phyloP scores from a whole-genome alignment of 64 coral and sea anemone genomes.

The Astreopora myriophthalma region DNA sequence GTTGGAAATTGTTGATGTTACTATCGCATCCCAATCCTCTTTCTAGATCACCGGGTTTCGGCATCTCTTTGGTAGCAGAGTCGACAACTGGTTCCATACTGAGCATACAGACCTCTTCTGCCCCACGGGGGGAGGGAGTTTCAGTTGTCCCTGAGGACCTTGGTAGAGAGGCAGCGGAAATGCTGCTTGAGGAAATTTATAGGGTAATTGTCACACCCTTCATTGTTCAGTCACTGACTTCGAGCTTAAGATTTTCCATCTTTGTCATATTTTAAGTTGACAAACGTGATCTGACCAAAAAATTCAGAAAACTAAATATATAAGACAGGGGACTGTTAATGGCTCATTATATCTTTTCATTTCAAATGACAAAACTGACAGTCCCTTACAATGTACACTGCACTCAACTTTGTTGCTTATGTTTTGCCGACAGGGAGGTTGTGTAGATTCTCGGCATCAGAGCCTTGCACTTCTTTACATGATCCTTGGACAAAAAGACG shows the following conservation, averaged over 20 bases:
- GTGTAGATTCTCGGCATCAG: conserved; percentile 97
- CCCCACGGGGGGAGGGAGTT: conserved; percentile 60
- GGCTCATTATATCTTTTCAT: too few species aligned
- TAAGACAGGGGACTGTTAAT: too few species aligned
- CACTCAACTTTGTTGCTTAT: not conserved
- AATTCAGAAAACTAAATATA: too few species aligned
- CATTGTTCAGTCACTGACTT: not conserved
- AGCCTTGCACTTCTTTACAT: conserved; percentile 87
- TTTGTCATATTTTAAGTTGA: too few species aligned
- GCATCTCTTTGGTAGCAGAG: conserved; percentile 94
- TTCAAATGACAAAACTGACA: too few species aligned
- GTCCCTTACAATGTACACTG: too few species aligned
- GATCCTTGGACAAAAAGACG: conserved; percentile 94
- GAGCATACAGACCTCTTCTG: conserved; percentile 80
- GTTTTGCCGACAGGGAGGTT: conserved; percentile 78
- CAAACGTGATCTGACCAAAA: too few species aligned
- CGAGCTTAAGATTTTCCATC: not conserved
- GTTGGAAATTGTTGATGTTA: not conserved
- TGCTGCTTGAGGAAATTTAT: conserved; percentile 90
- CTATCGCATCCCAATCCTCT: not conserved
- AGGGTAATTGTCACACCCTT: conserved; percentile 48
- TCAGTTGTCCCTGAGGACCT: conserved; percentile 90
- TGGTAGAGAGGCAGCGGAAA: conserved; percentile 80
- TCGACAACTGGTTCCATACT: conserved; percentile 91
- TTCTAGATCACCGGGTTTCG: conserved; percentile 91